phyloP scores from a whole-genome alignment of 2,888 invertebrate species.

The Rotaria socialis region DNA sequence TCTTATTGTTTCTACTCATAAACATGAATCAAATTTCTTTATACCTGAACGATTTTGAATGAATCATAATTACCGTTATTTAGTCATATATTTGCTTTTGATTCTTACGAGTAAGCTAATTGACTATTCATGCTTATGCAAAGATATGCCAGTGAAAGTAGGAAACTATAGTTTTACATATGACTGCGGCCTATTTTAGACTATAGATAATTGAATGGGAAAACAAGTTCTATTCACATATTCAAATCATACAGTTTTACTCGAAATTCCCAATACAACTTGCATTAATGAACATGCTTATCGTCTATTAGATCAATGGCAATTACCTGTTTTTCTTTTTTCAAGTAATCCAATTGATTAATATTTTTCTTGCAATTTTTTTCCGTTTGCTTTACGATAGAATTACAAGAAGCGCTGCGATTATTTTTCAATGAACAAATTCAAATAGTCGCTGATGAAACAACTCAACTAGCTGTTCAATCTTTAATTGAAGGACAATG shows the following conservation, averaged over 20 bases:
- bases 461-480: not conserved
- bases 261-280: not conserved
- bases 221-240: constrained; percentile 17
- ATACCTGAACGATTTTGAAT: no score
- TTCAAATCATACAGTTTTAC: not conserved
- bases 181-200: not conserved
- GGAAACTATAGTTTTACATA: no score
- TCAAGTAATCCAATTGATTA: not conserved
- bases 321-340: constrained; percentile 1
- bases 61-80: no score
- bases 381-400: not conserved
- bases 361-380: not conserved
- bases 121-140: no score
- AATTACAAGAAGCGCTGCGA: constrained; percentile 8
- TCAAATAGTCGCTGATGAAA: not conserved
- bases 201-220: not conserved
- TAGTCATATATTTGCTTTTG: no score
- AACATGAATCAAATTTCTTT: no score
- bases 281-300: constrained; percentile 6
- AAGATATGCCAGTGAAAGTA: no score
- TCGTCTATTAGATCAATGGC: constrained; percentile 12
- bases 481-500: not conserved
- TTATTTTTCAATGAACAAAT: constrained; percentile 32
- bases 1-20: no score
- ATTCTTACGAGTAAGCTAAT: no score